Evolutionary conservation across 2,888 invertebrate genomes (phyloP).

Genomic region (Cataglyphis cursor): DNA sequence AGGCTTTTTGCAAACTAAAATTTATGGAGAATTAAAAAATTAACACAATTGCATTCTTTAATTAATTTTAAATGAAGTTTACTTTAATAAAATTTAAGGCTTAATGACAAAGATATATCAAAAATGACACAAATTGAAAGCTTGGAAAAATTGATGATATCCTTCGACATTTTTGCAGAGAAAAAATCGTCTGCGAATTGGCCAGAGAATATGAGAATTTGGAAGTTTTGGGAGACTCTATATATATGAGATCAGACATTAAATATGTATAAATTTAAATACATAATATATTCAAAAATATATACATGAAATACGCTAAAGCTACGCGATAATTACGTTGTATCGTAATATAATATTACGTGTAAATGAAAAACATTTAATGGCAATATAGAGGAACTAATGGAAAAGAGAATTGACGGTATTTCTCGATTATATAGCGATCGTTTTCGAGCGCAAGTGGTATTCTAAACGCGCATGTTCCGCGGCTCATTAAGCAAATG

Average conservation of each 20-base stretch:
- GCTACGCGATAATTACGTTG: not conserved
- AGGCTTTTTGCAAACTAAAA: not conserved
- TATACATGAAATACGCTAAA: not conserved
- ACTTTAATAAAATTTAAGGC: not conserved
- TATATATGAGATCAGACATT: not conserved
- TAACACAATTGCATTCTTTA: not conserved
- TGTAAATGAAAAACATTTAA: conserved; percentile 12
- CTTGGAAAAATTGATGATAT: not conserved
- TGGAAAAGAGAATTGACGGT: not conserved
- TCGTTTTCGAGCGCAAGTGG: conserved; percentile 29
- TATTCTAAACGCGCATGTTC: conserved; percentile 69
- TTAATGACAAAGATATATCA: not conserved
- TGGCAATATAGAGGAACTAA: not conserved
- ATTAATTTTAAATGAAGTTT: not conserved
- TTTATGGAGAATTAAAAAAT: not conserved
- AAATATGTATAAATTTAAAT: not conserved
- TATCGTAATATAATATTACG: conserved; percentile 10
- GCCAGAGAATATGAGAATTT: not conserved
- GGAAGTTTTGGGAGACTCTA: not conserved
- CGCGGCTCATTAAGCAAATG: conserved; percentile 79
- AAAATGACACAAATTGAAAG: not conserved
- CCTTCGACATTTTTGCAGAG: too few species aligned
- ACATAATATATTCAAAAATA: not conserved
- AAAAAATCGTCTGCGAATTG: not conserved
- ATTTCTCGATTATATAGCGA: not conserved